Base-by-base conservation (phyloP, 1,140 invertebrate species). In the Acromyrmex heyeri region DNA sequence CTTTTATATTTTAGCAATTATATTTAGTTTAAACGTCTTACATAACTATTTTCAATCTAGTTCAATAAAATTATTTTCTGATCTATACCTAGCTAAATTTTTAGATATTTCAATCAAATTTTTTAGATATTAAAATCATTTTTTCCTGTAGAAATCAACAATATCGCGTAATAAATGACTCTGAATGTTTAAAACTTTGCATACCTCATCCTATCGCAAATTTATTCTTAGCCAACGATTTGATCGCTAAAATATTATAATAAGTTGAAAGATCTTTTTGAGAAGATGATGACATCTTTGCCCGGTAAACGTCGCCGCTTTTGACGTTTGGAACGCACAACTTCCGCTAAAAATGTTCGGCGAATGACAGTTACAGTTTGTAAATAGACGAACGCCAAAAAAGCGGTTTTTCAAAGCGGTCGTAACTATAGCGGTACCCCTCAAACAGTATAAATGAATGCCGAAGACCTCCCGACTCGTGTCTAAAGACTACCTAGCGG, bases 371-470 rank as follows among this genome's bases (percentile, higher is more conserved):
- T n/a, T 73, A 61, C 38, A 82, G 75, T 86, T 70, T 77, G 83
- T 86, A 90, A 90, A 90, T 70, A 90, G 12, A 65, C 30, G 62
- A 89, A 86, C 50, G 69, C 73, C 12, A 16, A 48, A 21, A 64
- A 55, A n/a, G 27, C 70, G 62, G 62, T 90, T 90, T 88, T 82
- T 89, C 87, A 72, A 75, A 53, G 87, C 59, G 83, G 72, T 90
- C 64, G 87, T 81, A 88, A 86, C 73, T n/a, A 65, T 72, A 61
- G 88, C 88, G 88, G 88, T 73, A 48, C 79, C 67, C 57, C 70
- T 88, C 70, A 88, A 90, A 89, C 76, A 53, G 27, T 65, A 75
- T 73, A 55, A 69, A 86, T 2, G 67, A 67, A 72, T 24, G 30
- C 61, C 48, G 48, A 86, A 50, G 70, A 88, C 83, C 83, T 88